These are phyloP conservation scores for Acropternis orthonyx DNA, from an alignment of 2,797 vertebrate genomes.

Conservation along the genomic window DNA sequence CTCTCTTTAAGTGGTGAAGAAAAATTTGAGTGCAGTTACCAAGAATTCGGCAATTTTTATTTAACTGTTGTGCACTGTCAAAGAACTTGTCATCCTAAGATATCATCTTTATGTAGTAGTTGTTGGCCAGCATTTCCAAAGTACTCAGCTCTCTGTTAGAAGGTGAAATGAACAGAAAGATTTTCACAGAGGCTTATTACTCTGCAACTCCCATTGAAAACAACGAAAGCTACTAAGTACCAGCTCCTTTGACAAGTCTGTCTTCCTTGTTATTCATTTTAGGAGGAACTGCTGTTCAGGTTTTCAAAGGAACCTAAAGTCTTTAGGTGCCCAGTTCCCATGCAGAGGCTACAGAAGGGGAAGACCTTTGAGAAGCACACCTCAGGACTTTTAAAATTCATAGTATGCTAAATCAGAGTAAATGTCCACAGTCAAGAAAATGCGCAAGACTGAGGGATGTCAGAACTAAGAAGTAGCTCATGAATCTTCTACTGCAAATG, in stretches of 20 bases:
- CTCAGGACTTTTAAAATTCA: background rate
- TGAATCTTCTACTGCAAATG: background rate
- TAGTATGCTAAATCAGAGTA: background rate
- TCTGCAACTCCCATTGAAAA: background rate
- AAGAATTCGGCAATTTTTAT: constrained; percentile 2
- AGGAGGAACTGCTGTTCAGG: background rate
- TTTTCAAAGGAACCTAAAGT: background rate
- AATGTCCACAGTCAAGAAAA: background rate
- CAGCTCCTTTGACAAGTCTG: background rate
- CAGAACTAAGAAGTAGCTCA: background rate
- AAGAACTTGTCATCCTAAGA: background rate
- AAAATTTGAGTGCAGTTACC: background rate
- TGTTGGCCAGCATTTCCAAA: background rate
- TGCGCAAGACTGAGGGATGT: background rate
- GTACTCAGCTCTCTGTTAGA: background rate
- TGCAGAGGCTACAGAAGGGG: background rate
- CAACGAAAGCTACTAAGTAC: background rate
- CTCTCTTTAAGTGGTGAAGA: constrained; percentile 10
- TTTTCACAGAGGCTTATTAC: background rate
- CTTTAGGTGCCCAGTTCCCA: background rate
- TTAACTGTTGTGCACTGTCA: background rate
- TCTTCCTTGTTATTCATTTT: background rate
- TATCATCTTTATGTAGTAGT: background rate
- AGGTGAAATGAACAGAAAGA: background rate
- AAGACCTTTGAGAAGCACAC: background rate